Conservation (phyloP, 2,113 vertebrate genomes). For the Oreocharis arfaki region DNA sequence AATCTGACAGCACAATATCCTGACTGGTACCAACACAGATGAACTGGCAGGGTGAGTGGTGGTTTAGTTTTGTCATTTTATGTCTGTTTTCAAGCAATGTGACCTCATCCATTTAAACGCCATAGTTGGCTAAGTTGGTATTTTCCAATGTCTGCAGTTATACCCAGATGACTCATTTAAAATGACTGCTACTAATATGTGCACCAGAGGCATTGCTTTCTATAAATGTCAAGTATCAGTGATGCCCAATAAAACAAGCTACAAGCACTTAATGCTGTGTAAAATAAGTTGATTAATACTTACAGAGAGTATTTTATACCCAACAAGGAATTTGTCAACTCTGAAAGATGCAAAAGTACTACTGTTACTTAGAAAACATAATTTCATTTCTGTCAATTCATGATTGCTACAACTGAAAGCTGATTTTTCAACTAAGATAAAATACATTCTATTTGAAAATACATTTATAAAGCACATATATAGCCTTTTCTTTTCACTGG, state of each 20-base stretch:
- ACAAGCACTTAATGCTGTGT: neutral
- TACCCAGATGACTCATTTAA: neutral
- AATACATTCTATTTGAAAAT: neutral
- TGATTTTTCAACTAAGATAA: neutral
- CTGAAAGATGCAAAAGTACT: neutral
- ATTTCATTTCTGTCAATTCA: neutral
- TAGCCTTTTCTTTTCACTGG: neutral
- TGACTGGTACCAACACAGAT: neutral
- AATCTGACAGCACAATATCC: neutral
- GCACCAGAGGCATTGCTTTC: neutral
- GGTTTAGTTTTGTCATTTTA: neutral
- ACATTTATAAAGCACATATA: neutral
- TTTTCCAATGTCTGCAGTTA: neutral
- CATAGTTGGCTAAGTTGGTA: neutral
- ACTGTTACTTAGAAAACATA: neutral
- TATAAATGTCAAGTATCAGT: neutral
- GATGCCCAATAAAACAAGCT: neutral
- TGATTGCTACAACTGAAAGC: neutral
- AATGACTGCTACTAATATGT: neutral
- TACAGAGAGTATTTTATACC: neutral
- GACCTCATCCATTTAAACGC: neutral
- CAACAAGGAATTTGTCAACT: neutral
- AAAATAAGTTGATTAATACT: neutral
- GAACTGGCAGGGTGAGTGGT: fast-evolving
- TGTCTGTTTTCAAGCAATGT: neutral